phyloP scores from a whole-genome alignment of 1,140 invertebrate genomes.

The Cyphomyrmex costatus region DNA sequence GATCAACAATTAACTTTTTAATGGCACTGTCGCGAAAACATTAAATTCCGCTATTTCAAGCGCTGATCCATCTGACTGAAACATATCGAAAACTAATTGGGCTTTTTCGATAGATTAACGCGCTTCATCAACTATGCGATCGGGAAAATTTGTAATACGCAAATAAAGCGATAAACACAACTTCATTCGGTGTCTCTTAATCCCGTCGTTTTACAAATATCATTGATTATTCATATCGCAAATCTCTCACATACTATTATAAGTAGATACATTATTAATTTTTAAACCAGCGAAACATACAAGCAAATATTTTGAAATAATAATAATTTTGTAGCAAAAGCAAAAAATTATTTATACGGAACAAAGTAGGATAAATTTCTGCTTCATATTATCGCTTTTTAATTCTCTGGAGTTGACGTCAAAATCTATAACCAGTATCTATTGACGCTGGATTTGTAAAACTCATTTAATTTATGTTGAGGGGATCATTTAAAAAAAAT shows the following conservation, averaged over 20 bases:
- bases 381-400: neutral
- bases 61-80: neutral
- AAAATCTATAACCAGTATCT: too few species aligned
- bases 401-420: too few species aligned
- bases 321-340: neutral
- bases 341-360: conserved; percentile 7
- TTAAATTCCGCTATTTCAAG: conserved; percentile 33
- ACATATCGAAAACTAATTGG: conserved; percentile 10
- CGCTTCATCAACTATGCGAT: neutral
- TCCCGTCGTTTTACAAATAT: conserved; percentile 13
- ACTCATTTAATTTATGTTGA: too few species aligned
- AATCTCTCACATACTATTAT: neutral
- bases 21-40: conserved; percentile 7
- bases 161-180: conserved; percentile 10
- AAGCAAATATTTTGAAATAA: neutral
- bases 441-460: too few species aligned
- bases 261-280: neutral
- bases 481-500: too few species aligned
- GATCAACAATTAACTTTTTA: conserved; percentile 43
- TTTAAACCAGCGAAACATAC: neutral
- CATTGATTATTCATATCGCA: conserved; percentile 1
- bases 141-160: conserved; percentile 18
- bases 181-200: conserved; percentile 14
- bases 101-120: conserved; percentile 22
- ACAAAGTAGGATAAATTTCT: neutral